Percentiles rank a stretch among this genome's conserved stretches.
Conservation (phyloP, 2,888 invertebrate species). For the Parapristionchus giblindavisi region DNA sequence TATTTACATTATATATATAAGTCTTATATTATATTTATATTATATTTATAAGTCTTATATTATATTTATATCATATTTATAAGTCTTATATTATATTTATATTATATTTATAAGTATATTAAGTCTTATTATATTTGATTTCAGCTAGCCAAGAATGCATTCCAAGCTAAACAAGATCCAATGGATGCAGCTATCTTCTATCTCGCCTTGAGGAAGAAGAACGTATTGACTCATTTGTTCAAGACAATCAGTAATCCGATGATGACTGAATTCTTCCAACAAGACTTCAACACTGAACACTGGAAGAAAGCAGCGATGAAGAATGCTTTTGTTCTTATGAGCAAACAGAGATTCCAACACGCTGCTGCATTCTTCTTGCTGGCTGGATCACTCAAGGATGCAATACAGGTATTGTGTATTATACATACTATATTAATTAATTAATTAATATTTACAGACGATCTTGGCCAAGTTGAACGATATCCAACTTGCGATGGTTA, state of each 20-base stretch:
- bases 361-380: slow-evolving; percentile 98
- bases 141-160: slow-evolving; percentile 87
- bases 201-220: slow-evolving; percentile 97
- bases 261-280: slow-evolving; percentile 91
- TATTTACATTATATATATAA: no score
- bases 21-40: no score
- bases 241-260: slow-evolving; percentile 84
- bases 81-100: no score
- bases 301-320: slow-evolving; percentile 93
- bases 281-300: slow-evolving; percentile 87
- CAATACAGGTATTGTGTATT: slow-evolving; percentile 81
- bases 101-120: no score
- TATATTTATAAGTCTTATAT: no score
- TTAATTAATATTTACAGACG: slow-evolving; percentile 74
- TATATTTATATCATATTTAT: no score
- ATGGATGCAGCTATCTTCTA: slow-evolving; percentile 97
- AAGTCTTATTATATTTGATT: slow-evolving; percentile 25
- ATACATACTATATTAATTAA: no score
- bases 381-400: slow-evolving; percentile 91
- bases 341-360: slow-evolving; percentile 94
- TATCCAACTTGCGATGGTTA: slow-evolving; percentile 91
- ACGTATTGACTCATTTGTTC: slow-evolving; percentile 92
- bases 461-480: slow-evolving; percentile 90
- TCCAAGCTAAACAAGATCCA: slow-evolving; percentile 89
- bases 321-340: slow-evolving; percentile 94